Percentiles rank a stretch among this genome's conserved stretches.
These are phyloP conservation scores for Muraenolepis orangiensis DNA, from an alignment of 2,797 vertebrate species.

Conservation along the genomic window DNA sequence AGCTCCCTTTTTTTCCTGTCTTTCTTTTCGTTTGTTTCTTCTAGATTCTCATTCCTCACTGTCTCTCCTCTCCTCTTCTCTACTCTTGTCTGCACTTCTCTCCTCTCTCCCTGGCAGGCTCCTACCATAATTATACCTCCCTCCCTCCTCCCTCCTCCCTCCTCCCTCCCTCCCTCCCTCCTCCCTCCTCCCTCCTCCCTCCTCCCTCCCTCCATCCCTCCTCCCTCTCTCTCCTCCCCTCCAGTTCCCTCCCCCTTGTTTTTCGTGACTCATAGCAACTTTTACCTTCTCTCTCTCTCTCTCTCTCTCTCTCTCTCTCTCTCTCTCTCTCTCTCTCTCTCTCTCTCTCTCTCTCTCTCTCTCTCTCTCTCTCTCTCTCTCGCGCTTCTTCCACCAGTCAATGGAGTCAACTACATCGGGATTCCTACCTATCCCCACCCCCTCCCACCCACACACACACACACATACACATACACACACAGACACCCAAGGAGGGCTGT, in stretches of 20 bases:
- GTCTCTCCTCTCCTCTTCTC: neutral
- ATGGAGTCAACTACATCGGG: neutral
- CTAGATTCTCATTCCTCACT: constrained; percentile 6
- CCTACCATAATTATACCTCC: constrained; percentile 56
- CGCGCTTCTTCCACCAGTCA: constrained; percentile 14
- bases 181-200: constrained; percentile 36
- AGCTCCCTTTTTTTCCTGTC: neutral
- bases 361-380: constrained; percentile 20
- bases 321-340: constrained; percentile 5
- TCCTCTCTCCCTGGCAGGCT: constrained; percentile 50
- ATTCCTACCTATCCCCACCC: neutral
- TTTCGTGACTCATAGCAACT: constrained; percentile 50
- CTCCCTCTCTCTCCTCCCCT: constrained; percentile 28
- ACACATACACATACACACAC: constrained; percentile 11
- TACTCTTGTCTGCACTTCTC: constrained; percentile 24
- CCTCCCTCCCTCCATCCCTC: constrained; percentile 35
- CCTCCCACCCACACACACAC: neutral
- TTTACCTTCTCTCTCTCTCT: constrained; percentile 37
- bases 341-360: constrained; percentile 10
- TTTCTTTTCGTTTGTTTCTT: constrained; percentile 39
- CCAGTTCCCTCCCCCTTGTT: constrained; percentile 29
- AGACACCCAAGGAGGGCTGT: too few relatives aligned
- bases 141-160: constrained; percentile 37
- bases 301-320: constrained; percentile 1
- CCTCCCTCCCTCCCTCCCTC: constrained; percentile 27